These are phyloP conservation scores for Eulithis prunata DNA, from an alignment of 2,888 invertebrate species.

Conservation along the genomic window DNA sequence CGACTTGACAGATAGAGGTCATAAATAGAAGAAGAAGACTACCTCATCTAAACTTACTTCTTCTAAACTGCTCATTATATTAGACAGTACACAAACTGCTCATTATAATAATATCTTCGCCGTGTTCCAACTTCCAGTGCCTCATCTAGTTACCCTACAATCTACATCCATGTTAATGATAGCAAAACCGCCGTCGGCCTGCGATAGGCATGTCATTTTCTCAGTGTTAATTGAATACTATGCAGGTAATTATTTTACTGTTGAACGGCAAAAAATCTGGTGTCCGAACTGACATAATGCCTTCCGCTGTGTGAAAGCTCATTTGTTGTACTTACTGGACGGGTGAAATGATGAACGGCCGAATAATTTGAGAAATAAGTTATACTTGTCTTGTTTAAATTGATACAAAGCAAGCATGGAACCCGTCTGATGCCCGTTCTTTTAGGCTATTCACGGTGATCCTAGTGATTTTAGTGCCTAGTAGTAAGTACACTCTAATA, in stretches of 20 bases:
- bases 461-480: too few relatives aligned
- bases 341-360: conserved; percentile 11
- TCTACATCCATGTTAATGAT: conserved; percentile 40
- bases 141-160: conserved; percentile 15
- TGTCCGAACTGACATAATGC: conserved; percentile 50
- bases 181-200: conserved; percentile 58
- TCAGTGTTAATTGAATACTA: conserved; percentile 74
- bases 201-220: conserved; percentile 76
- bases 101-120: background rate
- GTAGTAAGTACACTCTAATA: too few relatives aligned
- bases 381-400: background rate
- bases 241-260: conserved; percentile 67
- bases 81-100: background rate
- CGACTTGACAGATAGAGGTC: too few relatives aligned
- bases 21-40: too few relatives aligned
- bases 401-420: background rate
- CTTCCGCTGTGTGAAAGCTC: conserved; percentile 42
- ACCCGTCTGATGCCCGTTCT: background rate
- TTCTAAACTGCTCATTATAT: conserved; percentile 1
- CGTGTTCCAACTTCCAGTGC: conserved; percentile 8
- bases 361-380: conserved; percentile 15
- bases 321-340: conserved; percentile 38
- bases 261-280: conserved; percentile 54
- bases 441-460: too few relatives aligned
- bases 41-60: too few relatives aligned